These are phyloP conservation scores for Porites cylindrica DNA, from an alignment of 92 coral and sea anemone species.

Conservation along the genomic window DNA sequence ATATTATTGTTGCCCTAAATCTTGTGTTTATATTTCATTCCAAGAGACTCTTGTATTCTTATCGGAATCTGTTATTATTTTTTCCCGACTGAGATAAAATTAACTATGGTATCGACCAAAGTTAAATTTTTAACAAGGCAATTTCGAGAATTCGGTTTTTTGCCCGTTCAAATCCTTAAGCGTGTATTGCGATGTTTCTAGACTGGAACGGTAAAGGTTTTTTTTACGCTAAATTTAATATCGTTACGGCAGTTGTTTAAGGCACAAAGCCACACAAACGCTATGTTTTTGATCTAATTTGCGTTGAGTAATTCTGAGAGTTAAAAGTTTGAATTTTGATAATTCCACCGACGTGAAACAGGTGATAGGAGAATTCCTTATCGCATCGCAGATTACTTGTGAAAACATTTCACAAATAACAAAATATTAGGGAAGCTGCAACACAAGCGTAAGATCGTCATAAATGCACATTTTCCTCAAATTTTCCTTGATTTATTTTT, in stretches of 20 bases:
- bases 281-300: constrained; percentile 69
- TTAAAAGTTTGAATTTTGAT: constrained; percentile 75
- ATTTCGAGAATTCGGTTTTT: constrained; percentile 18
- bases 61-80: constrained; percentile 27
- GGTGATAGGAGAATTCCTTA: constrained; percentile 46
- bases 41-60: constrained; percentile 13
- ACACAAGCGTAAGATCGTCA: neutral
- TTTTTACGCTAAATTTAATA: constrained; percentile 7
- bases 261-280: constrained; percentile 31
- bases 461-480: neutral
- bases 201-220: neutral
- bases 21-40: constrained; percentile 12
- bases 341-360: constrained; percentile 43
- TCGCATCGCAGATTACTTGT: constrained; percentile 36
- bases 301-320: constrained; percentile 56
- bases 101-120: constrained; percentile 22
- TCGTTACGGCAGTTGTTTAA: constrained; percentile 12
- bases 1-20: neutral
- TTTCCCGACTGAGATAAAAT: constrained; percentile 39
- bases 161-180: neutral
- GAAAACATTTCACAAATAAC: constrained; percentile 49
- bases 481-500: no score
- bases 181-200: neutral
- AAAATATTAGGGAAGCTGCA: neutral
- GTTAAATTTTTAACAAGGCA: constrained; percentile 37